phyloP scores from a whole-genome alignment of 1,140 invertebrate genomes.

The Macrocentrus cingulum region DNA sequence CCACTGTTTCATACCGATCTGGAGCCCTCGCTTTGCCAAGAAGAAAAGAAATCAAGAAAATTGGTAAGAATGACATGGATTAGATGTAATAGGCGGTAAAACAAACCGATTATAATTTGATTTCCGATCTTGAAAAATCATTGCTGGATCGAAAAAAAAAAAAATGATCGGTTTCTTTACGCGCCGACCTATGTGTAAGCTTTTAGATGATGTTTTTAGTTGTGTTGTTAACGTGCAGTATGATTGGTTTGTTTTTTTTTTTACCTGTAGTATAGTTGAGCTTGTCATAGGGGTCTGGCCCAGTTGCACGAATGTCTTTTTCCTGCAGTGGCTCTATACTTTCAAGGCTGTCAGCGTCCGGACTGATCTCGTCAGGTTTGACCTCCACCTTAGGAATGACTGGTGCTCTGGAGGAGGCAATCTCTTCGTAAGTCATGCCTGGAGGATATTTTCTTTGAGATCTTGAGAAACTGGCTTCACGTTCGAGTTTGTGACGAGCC shows the following conservation, averaged over 20 bases:
- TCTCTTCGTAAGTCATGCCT: slow-evolving; percentile 57
- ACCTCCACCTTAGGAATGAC: slow-evolving; percentile 36
- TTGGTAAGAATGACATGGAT: slow-evolving; percentile 13
- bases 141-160: too few species aligned
- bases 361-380: slow-evolving; percentile 42
- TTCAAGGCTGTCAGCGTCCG: slow-evolving; percentile 51
- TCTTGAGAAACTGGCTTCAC: slow-evolving; percentile 42
- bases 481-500: slow-evolving; percentile 54
- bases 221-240: too few species aligned
- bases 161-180: too few species aligned
- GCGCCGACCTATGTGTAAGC: too few species aligned
- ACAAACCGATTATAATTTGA: too few species aligned
- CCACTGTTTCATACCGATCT: slow-evolving; percentile 56
- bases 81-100: too few species aligned
- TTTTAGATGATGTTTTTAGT: too few species aligned
- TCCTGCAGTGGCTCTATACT: slow-evolving; percentile 55
- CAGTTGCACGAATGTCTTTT: slow-evolving; percentile 57
- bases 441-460: slow-evolving; percentile 46
- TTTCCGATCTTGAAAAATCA: too few species aligned
- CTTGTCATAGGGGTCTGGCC: slow-evolving; percentile 62
- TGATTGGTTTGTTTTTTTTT: slow-evolving; percentile 8
- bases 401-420: slow-evolving; percentile 47
- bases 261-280: slow-evolving; percentile 58
- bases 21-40: slow-evolving; percentile 54
- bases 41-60: slow-evolving; percentile 30